Conservation (phyloP, 2,888 invertebrate genomes). For the Macrosoma leucophasiata region DNA sequence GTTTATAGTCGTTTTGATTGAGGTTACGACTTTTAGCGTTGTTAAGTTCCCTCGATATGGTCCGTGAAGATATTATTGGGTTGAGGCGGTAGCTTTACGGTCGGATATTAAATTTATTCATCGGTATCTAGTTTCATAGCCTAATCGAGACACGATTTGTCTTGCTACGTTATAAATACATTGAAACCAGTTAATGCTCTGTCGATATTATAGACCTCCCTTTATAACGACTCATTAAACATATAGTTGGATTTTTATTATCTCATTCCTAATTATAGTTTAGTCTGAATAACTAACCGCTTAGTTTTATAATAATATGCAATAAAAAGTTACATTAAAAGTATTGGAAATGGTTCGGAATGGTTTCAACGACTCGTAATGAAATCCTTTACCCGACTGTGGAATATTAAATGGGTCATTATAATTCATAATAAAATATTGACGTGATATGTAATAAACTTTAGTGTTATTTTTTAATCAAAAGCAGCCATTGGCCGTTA, state of each 20-base stretch:
- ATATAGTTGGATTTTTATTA: conserved; percentile 30
- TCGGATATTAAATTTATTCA: conserved; percentile 43
- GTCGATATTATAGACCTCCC: conserved; percentile 55
- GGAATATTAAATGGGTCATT: conserved; percentile 26
- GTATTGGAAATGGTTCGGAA: conserved; percentile 21
- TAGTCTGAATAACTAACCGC: conserved; percentile 19
- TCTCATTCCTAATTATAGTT: conserved; percentile 26
- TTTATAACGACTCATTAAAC: conserved; percentile 54
- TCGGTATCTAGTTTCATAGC: conserved; percentile 41
- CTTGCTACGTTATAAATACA: conserved; percentile 64
- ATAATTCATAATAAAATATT: conserved; percentile 25
- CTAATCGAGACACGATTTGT: conserved; percentile 58
- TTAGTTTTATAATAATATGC: conserved; percentile 17
- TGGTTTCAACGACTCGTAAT: conserved; percentile 26
- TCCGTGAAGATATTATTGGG: conserved; percentile 44
- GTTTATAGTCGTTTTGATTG: conserved; percentile 72
- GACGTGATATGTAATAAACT: conserved; percentile 18
- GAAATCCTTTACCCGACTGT: conserved; percentile 22
- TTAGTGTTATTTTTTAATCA: conserved; percentile 12
- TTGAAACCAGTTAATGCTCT: conserved; percentile 51
- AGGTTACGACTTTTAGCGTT: conserved; percentile 60
- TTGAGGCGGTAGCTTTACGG: conserved; percentile 68
- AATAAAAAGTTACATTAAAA: conserved; percentile 27
- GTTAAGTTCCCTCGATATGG: conserved; percentile 30
- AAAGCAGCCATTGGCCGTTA: too few species aligned